Evolutionary conservation across 2,797 vertebrate species (phyloP).

Genomic region (Antennarius maculatus): DNA sequence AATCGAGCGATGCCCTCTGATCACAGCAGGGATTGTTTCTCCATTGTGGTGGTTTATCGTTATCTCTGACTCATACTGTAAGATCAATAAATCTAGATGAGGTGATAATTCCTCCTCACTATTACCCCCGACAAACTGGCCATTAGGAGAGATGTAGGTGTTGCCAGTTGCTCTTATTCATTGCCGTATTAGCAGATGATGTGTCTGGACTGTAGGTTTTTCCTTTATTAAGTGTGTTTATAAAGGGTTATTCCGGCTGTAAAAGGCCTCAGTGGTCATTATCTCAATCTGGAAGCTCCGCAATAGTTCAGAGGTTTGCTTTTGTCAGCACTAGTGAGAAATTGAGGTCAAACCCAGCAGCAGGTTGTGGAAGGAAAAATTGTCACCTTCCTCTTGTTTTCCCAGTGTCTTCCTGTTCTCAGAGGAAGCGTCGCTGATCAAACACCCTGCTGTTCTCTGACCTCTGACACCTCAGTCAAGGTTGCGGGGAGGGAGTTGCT

Average conservation of each 20-base stretch:
- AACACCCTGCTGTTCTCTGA: slow-evolving; percentile 58
- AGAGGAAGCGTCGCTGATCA: slow-evolving; percentile 61
- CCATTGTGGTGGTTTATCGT: slow-evolving; percentile 64
- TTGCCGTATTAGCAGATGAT: slow-evolving; percentile 41
- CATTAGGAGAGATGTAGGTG: slow-evolving; percentile 56
- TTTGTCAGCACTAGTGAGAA: slow-evolving; percentile 35
- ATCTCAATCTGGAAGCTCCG: slow-evolving; percentile 15
- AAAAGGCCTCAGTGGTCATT: slow-evolving; percentile 12
- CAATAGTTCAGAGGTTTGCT: slow-evolving; percentile 30
- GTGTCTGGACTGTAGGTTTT: slow-evolving; percentile 30
- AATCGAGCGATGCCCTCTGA: slow-evolving; percentile 63
- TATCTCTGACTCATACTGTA: slow-evolving; percentile 60
- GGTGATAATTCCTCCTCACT: slow-evolving; percentile 62
- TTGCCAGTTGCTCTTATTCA: slow-evolving; percentile 37
- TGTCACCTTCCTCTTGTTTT: slow-evolving; percentile 60
- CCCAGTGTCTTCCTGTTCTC: slow-evolving; percentile 65
- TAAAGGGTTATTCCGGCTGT: slow-evolving; percentile 6
- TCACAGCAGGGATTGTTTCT: slow-evolving; percentile 67
- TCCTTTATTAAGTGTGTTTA: slow-evolving; percentile 34
- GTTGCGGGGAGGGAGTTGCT: slow-evolving; percentile 10
- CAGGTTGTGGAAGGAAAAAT: slow-evolving; percentile 37
- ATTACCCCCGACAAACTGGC: slow-evolving; percentile 60
- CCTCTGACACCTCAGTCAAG: slow-evolving; percentile 53
- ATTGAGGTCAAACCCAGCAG: slow-evolving; percentile 26
- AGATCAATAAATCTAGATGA: slow-evolving; percentile 70